Evolutionary conservation across 2,888 invertebrate genomes (phyloP), one percentile per base, ranked within the genome.

Genomic region (Sthenelais limicola): DNA sequence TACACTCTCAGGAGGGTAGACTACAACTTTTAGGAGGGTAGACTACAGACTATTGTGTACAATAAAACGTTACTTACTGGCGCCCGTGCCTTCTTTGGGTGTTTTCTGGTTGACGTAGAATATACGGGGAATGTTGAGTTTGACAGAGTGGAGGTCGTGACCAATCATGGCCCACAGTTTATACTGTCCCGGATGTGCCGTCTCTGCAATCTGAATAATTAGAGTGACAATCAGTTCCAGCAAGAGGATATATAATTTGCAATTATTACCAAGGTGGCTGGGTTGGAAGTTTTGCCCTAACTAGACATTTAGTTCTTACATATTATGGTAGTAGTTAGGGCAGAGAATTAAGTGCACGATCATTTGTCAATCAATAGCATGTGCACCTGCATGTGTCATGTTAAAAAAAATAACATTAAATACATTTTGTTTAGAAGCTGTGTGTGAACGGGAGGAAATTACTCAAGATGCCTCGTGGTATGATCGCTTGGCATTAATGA

Each of bases 101-200:
- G 91, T 91, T 62, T 94, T 92, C 84, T 95, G 93, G 89, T 98
- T 98, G 24, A 98, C 95, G 89, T 97, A 98, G 90, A 98, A 98
- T 72, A 95, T 91, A 38, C 98, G 91, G 0, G 97, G 97, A 3
- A 88, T 82, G 69, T 82, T 83, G 26, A 88, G 78, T 72, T 85
- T 86, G 76, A 88, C 83, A 15, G 84, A 81, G 77, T 89, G 88
- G 2, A 89, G 82, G 74, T 89, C 89, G 69, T 78, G 80, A 15
- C 94, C 94, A 43, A 97, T 93, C 79, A 98, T 87, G 1, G 94
- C 94, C 98, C 98, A 99, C 1, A 97, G 88, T 80, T 91, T 92
- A 88, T 73, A 80, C 48, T 52, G 52, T 7, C 80, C 80, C 0
- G 94, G 92, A 75, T 93, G 92, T 15, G 91, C 92, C 0, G 94